Base-by-base conservation (phyloP, 2,797 vertebrate species). In the Odontamblyopus lacepedii region DNA sequence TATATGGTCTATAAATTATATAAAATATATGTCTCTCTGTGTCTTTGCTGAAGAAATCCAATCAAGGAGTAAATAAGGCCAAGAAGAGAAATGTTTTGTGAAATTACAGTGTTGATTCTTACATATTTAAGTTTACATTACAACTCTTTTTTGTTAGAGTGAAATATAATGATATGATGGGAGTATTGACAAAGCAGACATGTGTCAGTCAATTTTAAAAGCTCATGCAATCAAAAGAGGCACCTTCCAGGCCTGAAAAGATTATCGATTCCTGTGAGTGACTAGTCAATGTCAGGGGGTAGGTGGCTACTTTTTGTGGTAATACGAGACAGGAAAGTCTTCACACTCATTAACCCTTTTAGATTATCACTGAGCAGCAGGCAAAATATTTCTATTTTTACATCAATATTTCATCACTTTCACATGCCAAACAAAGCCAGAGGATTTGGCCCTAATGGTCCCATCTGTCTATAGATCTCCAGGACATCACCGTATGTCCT, bases 371-470 rank as follows among this genome's bases (percentile, higher is more conserved):
- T 86, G 91, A 91, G 85, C 90, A 92, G 88, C 75, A 91, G 93
- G 92, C 93, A 92, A 94, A 95, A 95, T 94, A 95, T 94, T 95
- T 94, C 90, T 93, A 94, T 94, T 92, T 94, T 94, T 94, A 77
- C 92, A 95, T 95, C 93, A 95, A 95, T 95, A 95, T 95, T 95
- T 95, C 87, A 95, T 94, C 93, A 93, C 93, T 26, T 44, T 83
- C 89, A 88, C 73, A 86, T 90, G 87, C 91, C 89, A 93, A 95
- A 92, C 93, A 94, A 92, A 93, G 91, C 89, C 87, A 75, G 77
- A 82, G 90, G 90, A 87, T 94, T 89, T 86, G 90, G 80, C 77
- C 79, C 70, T 95, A 94, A 95, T 94, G 93, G 92, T 85, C 86
- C 93, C 94, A 95, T 95, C 93, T 94, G 94, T 93, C 92, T 92